Evolutionary conservation across 2,888 invertebrate species (phyloP), one percentile per base, ranked within the genome.

Genomic region (Eumerus sabulonum): DNA sequence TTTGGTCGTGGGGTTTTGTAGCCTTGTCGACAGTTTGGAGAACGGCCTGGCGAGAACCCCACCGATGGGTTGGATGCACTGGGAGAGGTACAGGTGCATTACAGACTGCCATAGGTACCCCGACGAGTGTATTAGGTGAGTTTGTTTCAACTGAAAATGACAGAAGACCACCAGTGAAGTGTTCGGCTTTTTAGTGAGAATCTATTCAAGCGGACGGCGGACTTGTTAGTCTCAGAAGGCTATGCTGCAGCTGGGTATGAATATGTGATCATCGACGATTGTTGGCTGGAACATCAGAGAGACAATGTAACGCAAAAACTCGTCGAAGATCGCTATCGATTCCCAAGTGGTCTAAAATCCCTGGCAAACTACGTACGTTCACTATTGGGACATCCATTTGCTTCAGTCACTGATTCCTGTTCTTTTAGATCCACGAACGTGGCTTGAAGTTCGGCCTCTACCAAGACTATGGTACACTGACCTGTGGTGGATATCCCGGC

Each of bases 361-460:
- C 85, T 95, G 2, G 91, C 93, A 3, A 92, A 94, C 86, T 94
- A 94, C 89, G 95, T 95, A 87, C 89, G 92, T 7, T n/a, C n/a
- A n/a, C n/a, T n/a, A n/a, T n/a, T n/a, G n/a, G n/a, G n/a, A 27
- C 27, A 27, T 27, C 27, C 7, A 7, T 4, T 27, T 27, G 27
- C 27, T 4, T 27, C 27, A 27, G 3, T 27, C 27, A 27, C 7
- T 2, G 27, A 27, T 2, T 27, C 40, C 11, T 48, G 18, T 50
- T 18, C 35, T 82, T 83, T n/a, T 83, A 94, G 94, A 90, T 95
- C 63, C 95, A 95, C 84, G 86, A 87, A 0, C 91, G 90, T 83
- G 94, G 94, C 0, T 88, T 96, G 5, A 93, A 94, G 86, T 93
- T 95, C 85, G 95, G 95, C 1, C 91, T 95, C 73, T 96, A 96